phyloP scores from a whole-genome alignment of 92 coral and sea anemone genomes.

The Parazoanthus darwini region DNA sequence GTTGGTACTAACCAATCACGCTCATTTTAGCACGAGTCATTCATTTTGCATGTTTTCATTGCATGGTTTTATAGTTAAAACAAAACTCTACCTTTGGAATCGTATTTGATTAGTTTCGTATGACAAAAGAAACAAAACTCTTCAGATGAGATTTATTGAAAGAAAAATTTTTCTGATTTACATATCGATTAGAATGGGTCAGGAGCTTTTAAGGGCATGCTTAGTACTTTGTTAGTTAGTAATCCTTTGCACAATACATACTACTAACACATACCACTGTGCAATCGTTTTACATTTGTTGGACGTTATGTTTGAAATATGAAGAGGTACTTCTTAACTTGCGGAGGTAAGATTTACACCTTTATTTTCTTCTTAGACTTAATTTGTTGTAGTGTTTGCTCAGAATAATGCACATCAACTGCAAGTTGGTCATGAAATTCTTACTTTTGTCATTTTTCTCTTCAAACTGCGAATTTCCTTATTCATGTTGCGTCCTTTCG shows the following conservation, averaged over 20 bases:
- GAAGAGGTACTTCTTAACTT: background rate
- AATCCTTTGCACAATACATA: background rate
- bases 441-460: background rate
- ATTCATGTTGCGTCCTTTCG: too few species aligned
- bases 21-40: background rate
- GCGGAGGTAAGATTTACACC: background rate
- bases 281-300: background rate
- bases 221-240: background rate
- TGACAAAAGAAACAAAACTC: background rate
- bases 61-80: background rate
- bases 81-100: background rate
- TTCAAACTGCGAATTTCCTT: background rate
- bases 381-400: background rate
- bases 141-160: background rate
- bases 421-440: background rate
- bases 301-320: background rate
- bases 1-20: slow-evolving; percentile 46
- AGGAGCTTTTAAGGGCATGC: slow-evolving; percentile 33
- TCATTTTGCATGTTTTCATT: background rate
- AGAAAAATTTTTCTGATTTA: background rate
- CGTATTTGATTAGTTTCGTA: background rate
- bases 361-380: background rate
- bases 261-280: background rate
- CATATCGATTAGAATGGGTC: slow-evolving; percentile 10
- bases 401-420: background rate